A percentile compares a stretch with the other conserved stretches of the same genome.
phyloP scores from a whole-genome alignment of 92 coral and sea anemone species.

The Palythoa heliodiscus region DNA sequence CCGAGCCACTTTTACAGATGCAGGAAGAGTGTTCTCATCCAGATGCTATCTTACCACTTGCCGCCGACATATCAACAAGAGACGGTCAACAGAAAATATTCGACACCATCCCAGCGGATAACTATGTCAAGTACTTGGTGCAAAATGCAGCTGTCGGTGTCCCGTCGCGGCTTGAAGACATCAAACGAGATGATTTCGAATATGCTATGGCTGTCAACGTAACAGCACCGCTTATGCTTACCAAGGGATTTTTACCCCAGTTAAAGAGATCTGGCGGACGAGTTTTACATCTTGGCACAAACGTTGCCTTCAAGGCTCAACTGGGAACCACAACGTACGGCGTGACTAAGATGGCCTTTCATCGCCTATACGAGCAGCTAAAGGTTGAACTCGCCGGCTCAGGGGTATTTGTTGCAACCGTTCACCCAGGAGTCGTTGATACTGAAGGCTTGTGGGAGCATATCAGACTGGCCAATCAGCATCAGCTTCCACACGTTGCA shows the following conservation, averaged over 20 bases:
- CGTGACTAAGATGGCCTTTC: conserved; percentile 61
- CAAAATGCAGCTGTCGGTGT: conserved; percentile 72
- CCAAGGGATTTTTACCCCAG: conserved; percentile 53
- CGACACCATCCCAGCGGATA: conserved; percentile 55
- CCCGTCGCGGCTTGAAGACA: conserved; percentile 54
- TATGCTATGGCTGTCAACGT: conserved; percentile 60
- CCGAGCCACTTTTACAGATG: conserved; percentile 43
- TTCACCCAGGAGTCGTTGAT: conserved; percentile 60
- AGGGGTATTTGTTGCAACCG: conserved; percentile 47
- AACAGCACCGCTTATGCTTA: conserved; percentile 61
- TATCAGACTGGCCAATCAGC: conserved; percentile 56
- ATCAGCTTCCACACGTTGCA: conserved; percentile 54
- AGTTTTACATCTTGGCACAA: conserved; percentile 53
- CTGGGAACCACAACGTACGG: conserved; percentile 64
- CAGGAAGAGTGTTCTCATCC: conserved; percentile 21
- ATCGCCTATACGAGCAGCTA: conserved; percentile 57
- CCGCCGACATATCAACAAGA: conserved; percentile 51
- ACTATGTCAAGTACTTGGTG: conserved; percentile 54
- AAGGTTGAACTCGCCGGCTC: conserved; percentile 46
- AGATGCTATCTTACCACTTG: conserved; percentile 37
- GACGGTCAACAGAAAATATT: conserved; percentile 52
- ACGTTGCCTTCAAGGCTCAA: conserved; percentile 48
- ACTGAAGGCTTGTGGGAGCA: conserved; percentile 68
- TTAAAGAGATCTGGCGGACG: conserved; percentile 40
- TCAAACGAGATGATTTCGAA: conserved; percentile 51